phyloP scores from a whole-genome alignment of 2,797 vertebrate genomes.

The Rhinogobio ventralis region DNA sequence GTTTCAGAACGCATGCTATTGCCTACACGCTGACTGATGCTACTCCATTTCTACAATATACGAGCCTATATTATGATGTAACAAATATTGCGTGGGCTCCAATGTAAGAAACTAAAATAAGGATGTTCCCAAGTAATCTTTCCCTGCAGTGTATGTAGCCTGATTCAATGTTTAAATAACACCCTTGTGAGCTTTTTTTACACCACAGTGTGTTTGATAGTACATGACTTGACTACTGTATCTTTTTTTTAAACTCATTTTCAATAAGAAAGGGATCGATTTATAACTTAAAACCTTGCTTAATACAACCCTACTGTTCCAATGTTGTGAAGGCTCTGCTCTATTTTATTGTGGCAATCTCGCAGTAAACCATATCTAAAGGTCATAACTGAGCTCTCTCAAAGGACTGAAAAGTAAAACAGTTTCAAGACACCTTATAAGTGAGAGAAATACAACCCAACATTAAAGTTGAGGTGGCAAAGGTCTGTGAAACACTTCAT shows the following conservation, averaged over 20 bases:
- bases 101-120: conserved; percentile 5
- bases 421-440: neutral
- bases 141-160: neutral
- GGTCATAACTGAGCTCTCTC: conserved; percentile 9
- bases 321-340: neutral
- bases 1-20: neutral
- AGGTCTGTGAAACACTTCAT: neutral
- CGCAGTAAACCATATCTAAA: conserved; percentile 18
- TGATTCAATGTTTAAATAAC: conserved; percentile 11
- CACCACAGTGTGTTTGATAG: conserved; percentile 29
- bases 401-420: conserved; percentile 8
- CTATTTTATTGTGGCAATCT: conserved; percentile 14
- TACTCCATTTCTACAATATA: neutral
- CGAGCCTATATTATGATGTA: conserved; percentile 9
- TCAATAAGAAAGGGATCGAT: neutral
- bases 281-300: neutral
- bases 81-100: conserved; percentile 2
- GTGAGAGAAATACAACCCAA: conserved; percentile 1
- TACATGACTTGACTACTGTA: neutral
- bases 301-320: neutral
- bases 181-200: neutral
- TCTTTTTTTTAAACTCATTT: conserved; percentile 16
- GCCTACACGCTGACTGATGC: neutral
- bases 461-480: neutral
- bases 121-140: conserved; percentile 4